phyloP scores from a whole-genome alignment of 2,113 vertebrate species.

The Charadrius vociferus region DNA sequence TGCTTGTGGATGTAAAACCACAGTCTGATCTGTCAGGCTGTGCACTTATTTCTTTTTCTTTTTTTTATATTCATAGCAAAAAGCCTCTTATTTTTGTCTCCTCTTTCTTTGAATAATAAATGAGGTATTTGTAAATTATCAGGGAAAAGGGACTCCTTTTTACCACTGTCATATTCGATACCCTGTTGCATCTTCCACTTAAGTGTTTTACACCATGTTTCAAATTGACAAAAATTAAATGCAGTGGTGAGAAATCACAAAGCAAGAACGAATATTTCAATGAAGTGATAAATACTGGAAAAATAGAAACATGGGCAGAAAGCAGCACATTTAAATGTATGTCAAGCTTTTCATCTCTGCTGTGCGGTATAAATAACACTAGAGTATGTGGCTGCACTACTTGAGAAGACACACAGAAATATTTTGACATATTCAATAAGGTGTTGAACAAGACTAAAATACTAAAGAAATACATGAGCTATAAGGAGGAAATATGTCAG shows the following conservation, averaged over 20 bases:
- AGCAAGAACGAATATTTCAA: neutral
- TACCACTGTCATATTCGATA: neutral
- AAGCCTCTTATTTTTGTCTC: neutral
- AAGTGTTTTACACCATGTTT: neutral
- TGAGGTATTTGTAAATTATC: neutral
- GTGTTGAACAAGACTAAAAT: neutral
- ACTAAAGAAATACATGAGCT: neutral
- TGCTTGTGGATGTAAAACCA: neutral
- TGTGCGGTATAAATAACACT: neutral
- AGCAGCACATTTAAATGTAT: neutral
- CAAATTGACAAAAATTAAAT: neutral
- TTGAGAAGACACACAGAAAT: neutral
- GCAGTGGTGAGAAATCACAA: neutral
- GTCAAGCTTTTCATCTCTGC: neutral
- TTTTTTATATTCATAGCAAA: neutral
- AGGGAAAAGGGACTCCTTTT: neutral
- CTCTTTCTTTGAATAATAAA: neutral
- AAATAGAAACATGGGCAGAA: neutral
- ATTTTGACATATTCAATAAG: constrained; percentile 4
- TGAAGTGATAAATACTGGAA: neutral
- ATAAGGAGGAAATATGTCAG: neutral
- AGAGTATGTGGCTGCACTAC: neutral
- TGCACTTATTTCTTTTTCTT: too few species aligned
- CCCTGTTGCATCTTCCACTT: neutral
- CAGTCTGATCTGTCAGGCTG: neutral